Evolutionary conservation across 2,113 vertebrate species (phyloP).

Genomic region (Apodemus speciosus): DNA sequence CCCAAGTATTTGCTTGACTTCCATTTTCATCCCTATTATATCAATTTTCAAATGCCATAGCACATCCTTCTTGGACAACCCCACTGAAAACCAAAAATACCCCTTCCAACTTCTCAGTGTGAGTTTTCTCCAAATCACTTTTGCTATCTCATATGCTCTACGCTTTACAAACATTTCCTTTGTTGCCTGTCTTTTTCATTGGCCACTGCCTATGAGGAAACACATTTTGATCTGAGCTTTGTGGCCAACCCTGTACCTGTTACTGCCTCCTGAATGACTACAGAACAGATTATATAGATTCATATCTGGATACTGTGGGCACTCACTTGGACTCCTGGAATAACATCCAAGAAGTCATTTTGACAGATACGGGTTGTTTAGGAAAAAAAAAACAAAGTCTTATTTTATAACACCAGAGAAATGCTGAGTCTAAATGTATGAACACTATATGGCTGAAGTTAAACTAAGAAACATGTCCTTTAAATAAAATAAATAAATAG

Average conservation of each 20-base stretch:
- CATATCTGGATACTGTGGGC: conserved; percentile 53
- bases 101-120: background rate
- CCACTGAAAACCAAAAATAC: background rate
- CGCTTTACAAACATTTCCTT: background rate
- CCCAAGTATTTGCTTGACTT: background rate
- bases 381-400: conserved; percentile 21
- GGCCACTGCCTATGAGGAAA: background rate
- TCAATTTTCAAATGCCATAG: background rate
- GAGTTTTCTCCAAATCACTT: background rate
- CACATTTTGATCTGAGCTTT: background rate
- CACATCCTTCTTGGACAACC: background rate
- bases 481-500: conserved; percentile 41
- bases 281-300: conserved; percentile 1
- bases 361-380: conserved; percentile 63
- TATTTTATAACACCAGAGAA: conserved; percentile 41
- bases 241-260: background rate
- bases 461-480: conserved; percentile 66
- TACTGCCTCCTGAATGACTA: background rate
- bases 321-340: conserved; percentile 62
- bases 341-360: conserved; percentile 66
- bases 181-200: background rate
- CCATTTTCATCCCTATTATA: background rate
- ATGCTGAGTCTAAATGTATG: conserved; percentile 60
- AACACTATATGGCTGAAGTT: conserved; percentile 9
- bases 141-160: background rate